These are phyloP conservation scores for Anastrepha obliqua DNA, from an alignment of 1,140 invertebrate genomes.

Conservation along the genomic window DNA sequence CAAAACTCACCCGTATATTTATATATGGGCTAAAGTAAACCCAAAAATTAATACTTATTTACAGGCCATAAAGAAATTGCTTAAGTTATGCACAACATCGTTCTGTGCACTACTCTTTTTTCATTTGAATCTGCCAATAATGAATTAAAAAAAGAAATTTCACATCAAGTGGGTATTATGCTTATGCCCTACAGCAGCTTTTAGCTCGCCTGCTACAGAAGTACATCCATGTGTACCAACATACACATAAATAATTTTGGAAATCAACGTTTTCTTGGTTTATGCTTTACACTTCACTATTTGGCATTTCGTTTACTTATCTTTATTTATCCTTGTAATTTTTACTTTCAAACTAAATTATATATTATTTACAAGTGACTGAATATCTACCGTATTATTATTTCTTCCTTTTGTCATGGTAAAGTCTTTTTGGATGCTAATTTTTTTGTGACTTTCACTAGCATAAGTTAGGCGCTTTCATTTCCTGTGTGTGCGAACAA, in stretches of 20 bases:
- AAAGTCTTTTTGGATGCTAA: not conserved
- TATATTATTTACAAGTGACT: not conserved
- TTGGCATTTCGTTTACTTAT: not conserved
- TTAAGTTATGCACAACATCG: too few relatives aligned
- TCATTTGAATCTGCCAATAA: too few relatives aligned
- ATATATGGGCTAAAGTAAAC: too few relatives aligned
- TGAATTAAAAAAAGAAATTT: not conserved
- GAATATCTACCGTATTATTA: not conserved
- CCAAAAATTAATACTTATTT: too few relatives aligned
- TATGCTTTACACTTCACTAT: not conserved
- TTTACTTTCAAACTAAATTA: not conserved
- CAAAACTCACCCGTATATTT: too few relatives aligned
- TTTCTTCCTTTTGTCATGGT: not conserved
- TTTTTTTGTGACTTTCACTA: constrained; percentile 21
- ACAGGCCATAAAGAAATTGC: too few relatives aligned
- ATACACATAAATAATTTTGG: not conserved
- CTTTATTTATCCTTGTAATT: not conserved
- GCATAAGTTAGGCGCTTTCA: not conserved
- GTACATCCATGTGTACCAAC: too few relatives aligned
- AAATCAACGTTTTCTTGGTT: not conserved
- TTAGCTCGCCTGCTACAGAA: not conserved
- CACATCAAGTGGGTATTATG: not conserved
- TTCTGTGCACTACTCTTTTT: too few relatives aligned
- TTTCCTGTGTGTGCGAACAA: not conserved
- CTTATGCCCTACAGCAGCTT: not conserved